A percentile compares a stretch with the other conserved stretches of the same genome.
Evolutionary conservation across 64 coral and sea anemone genomes (phyloP).

Genomic region (Orbicella faveolata): DNA sequence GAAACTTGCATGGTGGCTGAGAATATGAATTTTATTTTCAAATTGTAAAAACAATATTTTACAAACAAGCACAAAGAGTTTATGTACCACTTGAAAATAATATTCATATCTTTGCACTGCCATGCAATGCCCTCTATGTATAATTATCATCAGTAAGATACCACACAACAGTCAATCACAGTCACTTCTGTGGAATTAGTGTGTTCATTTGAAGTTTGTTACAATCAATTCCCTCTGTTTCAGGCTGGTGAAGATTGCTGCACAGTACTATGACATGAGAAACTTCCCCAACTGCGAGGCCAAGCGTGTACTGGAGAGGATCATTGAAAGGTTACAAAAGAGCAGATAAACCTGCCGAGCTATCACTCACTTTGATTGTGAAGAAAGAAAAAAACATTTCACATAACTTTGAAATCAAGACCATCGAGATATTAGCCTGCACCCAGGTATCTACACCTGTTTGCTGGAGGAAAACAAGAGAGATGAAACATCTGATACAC

Average conservation of each 20-base stretch:
- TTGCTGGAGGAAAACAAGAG: neutral
- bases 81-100: too few species aligned
- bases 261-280: slow-evolving; percentile 97
- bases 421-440: neutral
- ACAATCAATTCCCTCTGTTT: neutral
- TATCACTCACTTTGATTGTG: neutral
- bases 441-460: neutral
- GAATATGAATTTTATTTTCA: too few species aligned
- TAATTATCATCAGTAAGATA: too few species aligned
- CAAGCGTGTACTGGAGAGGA: slow-evolving; percentile 90
- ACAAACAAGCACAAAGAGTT: too few species aligned
- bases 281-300: slow-evolving; percentile 99
- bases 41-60: too few species aligned
- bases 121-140: too few species aligned
- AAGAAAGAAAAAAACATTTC: too few species aligned
- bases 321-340: slow-evolving; percentile 79
- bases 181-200: neutral
- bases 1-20: too few species aligned
- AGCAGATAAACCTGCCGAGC: neutral
- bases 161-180: too few species aligned
- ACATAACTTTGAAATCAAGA: neutral
- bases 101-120: too few species aligned
- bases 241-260: slow-evolving; percentile 92
- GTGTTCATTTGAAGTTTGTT: neutral
- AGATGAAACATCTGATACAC: neutral